These are phyloP conservation scores for Cylas formicarius DNA, from an alignment of 1,140 invertebrate species.

Conservation along the genomic window DNA sequence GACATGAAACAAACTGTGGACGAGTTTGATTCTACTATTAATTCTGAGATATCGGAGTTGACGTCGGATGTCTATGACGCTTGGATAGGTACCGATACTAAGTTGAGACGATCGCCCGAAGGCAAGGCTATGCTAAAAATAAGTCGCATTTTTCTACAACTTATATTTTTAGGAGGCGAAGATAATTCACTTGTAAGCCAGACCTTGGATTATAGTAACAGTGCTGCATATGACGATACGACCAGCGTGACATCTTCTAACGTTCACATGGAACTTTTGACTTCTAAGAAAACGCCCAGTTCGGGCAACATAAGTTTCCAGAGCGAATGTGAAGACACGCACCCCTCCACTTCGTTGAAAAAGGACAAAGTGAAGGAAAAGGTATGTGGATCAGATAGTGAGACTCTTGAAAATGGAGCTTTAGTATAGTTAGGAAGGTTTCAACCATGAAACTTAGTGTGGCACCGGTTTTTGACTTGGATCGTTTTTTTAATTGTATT, in stretches of 20 bases:
- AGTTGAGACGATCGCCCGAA: constrained; percentile 55
- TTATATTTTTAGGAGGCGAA: constrained; percentile 43
- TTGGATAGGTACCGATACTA: constrained; percentile 50
- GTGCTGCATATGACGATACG: constrained; percentile 45
- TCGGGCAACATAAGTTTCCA: constrained; percentile 44
- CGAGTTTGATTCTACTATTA: constrained; percentile 43
- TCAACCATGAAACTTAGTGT: no score
- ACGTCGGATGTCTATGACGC: constrained; percentile 50
- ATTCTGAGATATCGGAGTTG: constrained; percentile 44
- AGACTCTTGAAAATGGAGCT: no score
- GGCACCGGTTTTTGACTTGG: no score
- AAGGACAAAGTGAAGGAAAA: constrained; percentile 52
- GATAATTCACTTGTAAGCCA: constrained; percentile 47
- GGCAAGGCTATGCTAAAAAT: constrained; percentile 33
- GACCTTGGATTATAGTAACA: constrained; percentile 47
- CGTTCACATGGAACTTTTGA: constrained; percentile 48
- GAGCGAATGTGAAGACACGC: constrained; percentile 39
- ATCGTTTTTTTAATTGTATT: no score
- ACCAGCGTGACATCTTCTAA: constrained; percentile 50
- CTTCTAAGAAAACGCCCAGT: constrained; percentile 43
- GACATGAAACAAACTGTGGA: constrained; percentile 42
- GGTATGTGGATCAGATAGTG: constrained; percentile 34
- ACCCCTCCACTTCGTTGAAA: constrained; percentile 35
- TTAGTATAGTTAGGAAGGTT: no score
- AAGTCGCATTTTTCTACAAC: not conserved